phyloP scores from a whole-genome alignment of 2,113 vertebrate species.

The Sprattus sprattus region DNA sequence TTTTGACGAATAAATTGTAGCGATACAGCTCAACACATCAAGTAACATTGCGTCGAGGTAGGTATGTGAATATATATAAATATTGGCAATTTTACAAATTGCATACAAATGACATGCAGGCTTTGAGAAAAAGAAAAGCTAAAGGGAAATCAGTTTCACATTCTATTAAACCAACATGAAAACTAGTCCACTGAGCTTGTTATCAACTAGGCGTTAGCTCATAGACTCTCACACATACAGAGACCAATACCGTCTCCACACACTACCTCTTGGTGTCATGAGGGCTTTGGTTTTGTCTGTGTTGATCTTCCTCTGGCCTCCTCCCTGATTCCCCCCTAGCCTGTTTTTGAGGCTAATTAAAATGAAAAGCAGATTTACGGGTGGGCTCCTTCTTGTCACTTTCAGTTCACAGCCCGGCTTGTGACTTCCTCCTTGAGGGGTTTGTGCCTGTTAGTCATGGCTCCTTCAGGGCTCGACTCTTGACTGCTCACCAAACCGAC shows the following conservation, averaged over 20 bases:
- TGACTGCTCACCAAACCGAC: slow-evolving; percentile 28
- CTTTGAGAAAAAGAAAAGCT: too few relatives aligned
- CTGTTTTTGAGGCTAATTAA: slow-evolving; percentile 56
- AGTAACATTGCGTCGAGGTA: too few relatives aligned
- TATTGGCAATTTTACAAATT: too few relatives aligned
- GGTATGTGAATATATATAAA: too few relatives aligned
- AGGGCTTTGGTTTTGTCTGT: slow-evolving; percentile 13
- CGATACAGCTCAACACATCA: too few relatives aligned
- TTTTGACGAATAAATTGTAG: too few relatives aligned
- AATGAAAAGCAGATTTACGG: slow-evolving; percentile 50
- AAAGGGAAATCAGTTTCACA: too few relatives aligned
- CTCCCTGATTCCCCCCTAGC: slow-evolving; percentile 23
- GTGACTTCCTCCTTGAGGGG: slow-evolving; percentile 50
- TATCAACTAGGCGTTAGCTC: not conserved
- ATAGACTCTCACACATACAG: not conserved
- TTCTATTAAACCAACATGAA: too few relatives aligned
- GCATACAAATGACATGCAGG: too few relatives aligned
- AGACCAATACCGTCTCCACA: not conserved
- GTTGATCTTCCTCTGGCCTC: slow-evolving; percentile 11
- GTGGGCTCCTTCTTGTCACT: slow-evolving; percentile 51
- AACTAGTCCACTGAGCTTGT: not conserved
- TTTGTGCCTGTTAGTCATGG: slow-evolving; percentile 50
- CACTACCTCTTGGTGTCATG: not conserved
- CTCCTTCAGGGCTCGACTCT: slow-evolving; percentile 33
- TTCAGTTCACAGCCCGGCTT: slow-evolving; percentile 27